A percentile compares a stretch with the other conserved stretches of the same genome.
phyloP scores from a whole-genome alignment of 2,113 vertebrate species.

The Anoura caudifer region DNA sequence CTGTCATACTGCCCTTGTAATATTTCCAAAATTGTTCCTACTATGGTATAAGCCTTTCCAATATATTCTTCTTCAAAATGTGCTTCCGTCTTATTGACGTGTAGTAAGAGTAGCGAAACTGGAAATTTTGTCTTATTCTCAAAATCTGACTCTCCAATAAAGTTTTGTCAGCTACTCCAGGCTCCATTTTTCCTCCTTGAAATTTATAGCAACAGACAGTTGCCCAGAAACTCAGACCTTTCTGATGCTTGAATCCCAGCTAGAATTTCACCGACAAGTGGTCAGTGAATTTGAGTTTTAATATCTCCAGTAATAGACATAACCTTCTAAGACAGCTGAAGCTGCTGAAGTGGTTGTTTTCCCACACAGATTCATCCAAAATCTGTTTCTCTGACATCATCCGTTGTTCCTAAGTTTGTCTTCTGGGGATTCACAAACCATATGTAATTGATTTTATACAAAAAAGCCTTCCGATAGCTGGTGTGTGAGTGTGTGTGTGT shows the following conservation, averaged over 20 bases:
- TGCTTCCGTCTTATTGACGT: not conserved
- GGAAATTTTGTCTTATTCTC: not conserved
- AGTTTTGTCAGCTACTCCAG: not conserved
- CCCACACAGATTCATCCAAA: not conserved
- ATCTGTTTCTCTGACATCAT: not conserved
- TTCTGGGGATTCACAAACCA: not conserved
- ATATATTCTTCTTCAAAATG: not conserved
- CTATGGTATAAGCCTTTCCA: not conserved
- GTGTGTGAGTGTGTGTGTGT: not conserved
- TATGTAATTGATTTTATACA: not conserved
- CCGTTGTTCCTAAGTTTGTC: not conserved
- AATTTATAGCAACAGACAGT: not conserved
- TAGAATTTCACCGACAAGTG: not conserved
- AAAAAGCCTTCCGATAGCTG: not conserved
- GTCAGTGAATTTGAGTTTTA: not conserved
- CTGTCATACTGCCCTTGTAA: not conserved
- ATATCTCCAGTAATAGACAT: not conserved
- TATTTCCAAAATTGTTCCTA: not conserved
- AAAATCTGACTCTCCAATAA: not conserved
- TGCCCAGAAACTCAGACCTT: not conserved
- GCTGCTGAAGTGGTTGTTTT: not conserved
- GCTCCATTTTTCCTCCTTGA: not conserved
- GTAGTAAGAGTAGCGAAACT: not conserved
- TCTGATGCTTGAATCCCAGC: not conserved
- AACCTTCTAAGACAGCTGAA: not conserved